Evolutionary conservation across 2,797 vertebrate genomes (phyloP).

Genomic region (Rallus crepitans): DNA sequence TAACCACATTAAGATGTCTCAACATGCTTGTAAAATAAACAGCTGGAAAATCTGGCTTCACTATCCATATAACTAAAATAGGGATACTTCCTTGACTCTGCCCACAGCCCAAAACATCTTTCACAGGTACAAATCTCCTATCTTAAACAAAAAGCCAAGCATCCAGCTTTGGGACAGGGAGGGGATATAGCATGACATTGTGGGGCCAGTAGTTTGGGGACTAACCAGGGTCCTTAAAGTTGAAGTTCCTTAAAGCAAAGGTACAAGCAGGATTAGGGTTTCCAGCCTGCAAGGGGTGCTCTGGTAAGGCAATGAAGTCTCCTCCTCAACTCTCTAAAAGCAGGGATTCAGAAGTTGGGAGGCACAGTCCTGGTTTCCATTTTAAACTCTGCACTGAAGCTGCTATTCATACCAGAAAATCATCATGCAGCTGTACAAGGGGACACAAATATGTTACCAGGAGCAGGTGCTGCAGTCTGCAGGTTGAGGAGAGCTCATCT

Average conservation of each 20-base stretch:
- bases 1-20: not conserved
- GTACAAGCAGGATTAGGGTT: not conserved
- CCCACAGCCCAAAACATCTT: not conserved
- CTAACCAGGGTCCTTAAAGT: not conserved
- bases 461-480: not conserved
- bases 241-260: no score
- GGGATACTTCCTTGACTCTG: not conserved
- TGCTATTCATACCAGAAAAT: not conserved
- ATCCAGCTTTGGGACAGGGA: not conserved
- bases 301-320: not conserved
- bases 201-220: not conserved
- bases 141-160: not conserved
- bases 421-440: not conserved
- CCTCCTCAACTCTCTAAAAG: not conserved
- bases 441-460: not conserved
- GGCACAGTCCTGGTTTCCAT: not conserved
- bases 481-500: not conserved
- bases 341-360: not conserved
- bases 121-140: not conserved
- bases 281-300: not conserved
- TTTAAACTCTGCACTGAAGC: not conserved
- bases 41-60: constrained; percentile 31
- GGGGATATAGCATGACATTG: not conserved
- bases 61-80: not conserved
- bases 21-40: constrained; percentile 29